Evolutionary conservation across 2,113 vertebrate species (phyloP).

Genomic region (Apodemus speciosus): DNA sequence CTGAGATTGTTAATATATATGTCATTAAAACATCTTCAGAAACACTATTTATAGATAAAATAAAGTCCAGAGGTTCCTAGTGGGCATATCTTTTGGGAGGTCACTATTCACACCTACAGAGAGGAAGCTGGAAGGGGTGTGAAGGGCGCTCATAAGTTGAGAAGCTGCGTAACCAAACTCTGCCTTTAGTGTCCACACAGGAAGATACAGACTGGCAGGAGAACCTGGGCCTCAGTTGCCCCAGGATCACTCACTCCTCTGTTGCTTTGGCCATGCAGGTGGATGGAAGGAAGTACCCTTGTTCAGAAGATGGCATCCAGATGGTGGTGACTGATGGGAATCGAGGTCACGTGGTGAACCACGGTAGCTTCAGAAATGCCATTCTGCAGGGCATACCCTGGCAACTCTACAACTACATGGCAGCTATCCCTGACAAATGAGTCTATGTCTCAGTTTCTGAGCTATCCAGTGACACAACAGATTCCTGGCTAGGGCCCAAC

Average conservation of each 20-base stretch:
- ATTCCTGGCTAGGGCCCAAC: neutral
- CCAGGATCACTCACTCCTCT: neutral
- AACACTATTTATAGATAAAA: neutral
- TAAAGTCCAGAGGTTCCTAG: neutral
- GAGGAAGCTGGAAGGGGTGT: neutral
- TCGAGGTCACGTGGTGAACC: slow-evolving; percentile 89
- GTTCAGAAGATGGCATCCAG: slow-evolving; percentile 92
- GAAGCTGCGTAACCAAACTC: neutral
- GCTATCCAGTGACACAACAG: too few relatives aligned
- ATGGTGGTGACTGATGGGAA: slow-evolving; percentile 91
- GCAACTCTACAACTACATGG: slow-evolving; percentile 92
- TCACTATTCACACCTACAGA: too few relatives aligned
- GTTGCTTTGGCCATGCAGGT: slow-evolving; percentile 84
- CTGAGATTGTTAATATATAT: neutral
- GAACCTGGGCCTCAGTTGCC: neutral
- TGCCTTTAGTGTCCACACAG: neutral
- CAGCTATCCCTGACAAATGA: slow-evolving; percentile 90
- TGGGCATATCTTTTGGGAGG: neutral
- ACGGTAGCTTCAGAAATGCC: slow-evolving; percentile 87
- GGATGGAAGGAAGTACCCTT: slow-evolving; percentile 88
- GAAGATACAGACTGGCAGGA: rapidly evolving
- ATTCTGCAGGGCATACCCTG: slow-evolving; percentile 93
- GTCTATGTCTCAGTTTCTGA: slow-evolving; percentile 54
- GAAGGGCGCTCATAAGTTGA: neutral
- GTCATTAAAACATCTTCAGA: neutral